Evolutionary conservation across 2,113 vertebrate genomes (phyloP).

Genomic region (Coryphaenoides rupestris): DNA sequence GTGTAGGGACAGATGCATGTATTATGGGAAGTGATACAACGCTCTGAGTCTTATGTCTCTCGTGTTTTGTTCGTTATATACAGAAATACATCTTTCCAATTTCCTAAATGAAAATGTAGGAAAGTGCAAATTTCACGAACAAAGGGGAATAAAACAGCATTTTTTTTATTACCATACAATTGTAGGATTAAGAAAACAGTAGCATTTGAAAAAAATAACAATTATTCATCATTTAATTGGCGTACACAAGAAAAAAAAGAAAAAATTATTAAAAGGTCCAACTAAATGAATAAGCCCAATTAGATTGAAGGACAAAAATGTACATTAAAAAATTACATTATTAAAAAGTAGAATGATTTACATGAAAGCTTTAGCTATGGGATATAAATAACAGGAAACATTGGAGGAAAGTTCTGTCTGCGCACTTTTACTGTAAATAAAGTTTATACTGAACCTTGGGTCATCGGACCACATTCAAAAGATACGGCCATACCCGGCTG

Average conservation of each 20-base stretch:
- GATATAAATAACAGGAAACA: not conserved
- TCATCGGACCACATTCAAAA: constrained; percentile 8
- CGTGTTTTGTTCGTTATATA: too few relatives aligned
- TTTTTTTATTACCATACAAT: too few relatives aligned
- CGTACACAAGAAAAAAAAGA: constrained; percentile 24
- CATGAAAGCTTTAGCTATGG: constrained; percentile 1
- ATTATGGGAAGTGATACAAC: too few relatives aligned
- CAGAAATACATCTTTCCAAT: too few relatives aligned
- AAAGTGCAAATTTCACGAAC: too few relatives aligned
- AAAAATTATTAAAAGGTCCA: constrained; percentile 25
- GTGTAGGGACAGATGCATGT: too few relatives aligned
- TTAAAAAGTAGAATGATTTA: constrained; percentile 22
- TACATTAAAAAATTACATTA: constrained; percentile 11
- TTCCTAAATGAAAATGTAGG: too few relatives aligned
- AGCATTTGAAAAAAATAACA: not conserved
- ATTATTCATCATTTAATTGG: constrained; percentile 39
- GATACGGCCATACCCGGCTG: not conserved
- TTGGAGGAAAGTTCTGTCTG: constrained; percentile 1
- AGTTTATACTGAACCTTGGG: constrained; percentile 8
- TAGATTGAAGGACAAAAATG: constrained; percentile 20
- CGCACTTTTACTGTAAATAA: constrained; percentile 4
- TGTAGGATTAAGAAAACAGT: too few relatives aligned
- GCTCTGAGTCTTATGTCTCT: too few relatives aligned
- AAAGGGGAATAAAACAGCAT: too few relatives aligned
- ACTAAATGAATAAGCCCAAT: constrained; percentile 11